phyloP scores from a whole-genome alignment of 2,113 vertebrate genomes.

The Crocuta crocuta region DNA sequence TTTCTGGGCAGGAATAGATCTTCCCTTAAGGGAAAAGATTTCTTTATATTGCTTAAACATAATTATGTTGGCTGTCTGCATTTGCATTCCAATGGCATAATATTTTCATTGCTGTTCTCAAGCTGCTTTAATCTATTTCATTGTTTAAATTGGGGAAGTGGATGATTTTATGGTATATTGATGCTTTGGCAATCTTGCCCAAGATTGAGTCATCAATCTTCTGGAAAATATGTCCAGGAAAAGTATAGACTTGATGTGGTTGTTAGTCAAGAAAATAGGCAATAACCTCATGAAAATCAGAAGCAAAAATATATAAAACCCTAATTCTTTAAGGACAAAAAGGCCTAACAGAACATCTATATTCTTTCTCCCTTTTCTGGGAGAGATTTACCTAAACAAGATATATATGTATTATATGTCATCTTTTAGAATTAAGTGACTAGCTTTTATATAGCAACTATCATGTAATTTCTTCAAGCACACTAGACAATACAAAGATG shows the following conservation, averaged over 20 bases:
- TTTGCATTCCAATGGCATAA: constrained; percentile 55
- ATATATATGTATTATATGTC: not conserved
- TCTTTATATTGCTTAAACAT: constrained; percentile 46
- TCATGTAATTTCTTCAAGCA: not conserved
- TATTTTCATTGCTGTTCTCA: constrained; percentile 56
- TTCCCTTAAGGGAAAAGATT: not conserved
- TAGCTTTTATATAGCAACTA: not conserved
- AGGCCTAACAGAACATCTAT: not conserved
- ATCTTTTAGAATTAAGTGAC: not conserved
- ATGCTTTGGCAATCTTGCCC: constrained; percentile 15
- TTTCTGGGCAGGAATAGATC: constrained; percentile 34
- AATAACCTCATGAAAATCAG: not conserved
- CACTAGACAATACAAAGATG: not conserved
- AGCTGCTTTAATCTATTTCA: constrained; percentile 61
- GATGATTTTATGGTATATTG: constrained; percentile 44
- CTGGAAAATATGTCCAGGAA: not conserved
- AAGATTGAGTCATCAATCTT: constrained; percentile 46
- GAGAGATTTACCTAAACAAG: not conserved
- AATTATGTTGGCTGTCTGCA: constrained; percentile 45
- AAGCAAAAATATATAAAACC: not conserved
- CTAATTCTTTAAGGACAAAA: not conserved
- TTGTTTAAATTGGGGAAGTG: constrained; percentile 64
- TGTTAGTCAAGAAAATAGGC: constrained; percentile 36
- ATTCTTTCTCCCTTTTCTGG: not conserved
- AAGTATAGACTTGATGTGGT: not conserved